Conservation (phyloP, 1,140 invertebrate genomes). For the Coelopa frigida region DNA sequence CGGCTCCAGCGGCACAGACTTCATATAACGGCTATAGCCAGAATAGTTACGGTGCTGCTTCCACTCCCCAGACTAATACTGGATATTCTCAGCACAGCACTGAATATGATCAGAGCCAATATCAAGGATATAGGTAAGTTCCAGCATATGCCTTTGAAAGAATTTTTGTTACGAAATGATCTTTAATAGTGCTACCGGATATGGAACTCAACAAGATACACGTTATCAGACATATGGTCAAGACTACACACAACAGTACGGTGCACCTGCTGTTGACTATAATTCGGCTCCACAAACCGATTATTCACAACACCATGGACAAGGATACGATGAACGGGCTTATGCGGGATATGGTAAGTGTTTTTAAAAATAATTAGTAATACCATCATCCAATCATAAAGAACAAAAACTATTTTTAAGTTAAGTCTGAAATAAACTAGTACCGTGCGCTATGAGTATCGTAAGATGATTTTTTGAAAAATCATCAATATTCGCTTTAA, state of each 20-base stretch:
- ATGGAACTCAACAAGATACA: conserved; percentile 35
- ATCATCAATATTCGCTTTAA: too few species aligned
- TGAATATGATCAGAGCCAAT: conserved; percentile 42
- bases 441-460: too few species aligned
- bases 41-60: conserved; percentile 28
- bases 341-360: conserved; percentile 42
- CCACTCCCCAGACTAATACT: conserved; percentile 26
- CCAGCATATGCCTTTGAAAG: neutral
- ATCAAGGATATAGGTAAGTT: conserved; percentile 36
- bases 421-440: too few species aligned
- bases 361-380: too few species aligned
- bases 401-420: too few species aligned
- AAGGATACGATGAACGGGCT: conserved; percentile 34
- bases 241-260: conserved; percentile 41
- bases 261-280: conserved; percentile 38
- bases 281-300: conserved; percentile 36
- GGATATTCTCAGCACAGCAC: conserved; percentile 30
- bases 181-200: conserved; percentile 28
- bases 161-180: conserved; percentile 10
- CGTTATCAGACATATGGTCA: conserved; percentile 38
- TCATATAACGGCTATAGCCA: conserved; percentile 40
- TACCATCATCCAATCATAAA: too few species aligned
- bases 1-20: conserved; percentile 26
- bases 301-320: conserved; percentile 35
- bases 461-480: too few species aligned